Base-by-base conservation (phyloP, 2,888 invertebrate genomes). In the Phortica magna region DNA sequence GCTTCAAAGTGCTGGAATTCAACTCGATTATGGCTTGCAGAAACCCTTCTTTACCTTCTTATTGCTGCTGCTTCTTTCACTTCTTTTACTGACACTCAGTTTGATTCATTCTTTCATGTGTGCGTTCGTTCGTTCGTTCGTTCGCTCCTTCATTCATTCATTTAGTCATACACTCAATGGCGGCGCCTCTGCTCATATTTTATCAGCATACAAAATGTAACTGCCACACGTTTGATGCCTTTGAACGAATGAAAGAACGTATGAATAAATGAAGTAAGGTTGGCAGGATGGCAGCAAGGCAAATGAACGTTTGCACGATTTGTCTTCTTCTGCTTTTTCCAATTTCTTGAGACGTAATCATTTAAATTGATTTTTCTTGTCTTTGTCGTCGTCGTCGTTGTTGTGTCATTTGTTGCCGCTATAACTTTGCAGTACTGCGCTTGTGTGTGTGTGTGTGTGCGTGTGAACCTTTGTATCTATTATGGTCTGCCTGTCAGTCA, bases 281-380 rank as follows among this genome's bases (percentile, higher is more conserved):
- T 31, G 31, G 31, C 5, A 31, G 3, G n/a, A n/a, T n/a, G n/a
- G 31, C 5, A 31, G 31, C 5, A 31, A 48, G 48, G 9, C 14
- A 9, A 48, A 48, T 48, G 48, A 48, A 48, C 48, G 48, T 48
- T 71, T 31, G 61, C 78, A 83, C 88, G 83, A 82, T 88, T 88
- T 88, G 84, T 87, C 81, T 83, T 78, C 78, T 84, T 85, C 87
- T 85, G 14, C 7, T 61, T 61, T 65, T 71, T 55, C 53, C 70
- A 71, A 71, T 71, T 71, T 71, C 43, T 68, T 22, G 19, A 83
- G 82, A 85, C 81, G 87, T 82, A 85, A 88, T 87, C 85, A 88
- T 87, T 87, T 88, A 87, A 87, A 85, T 85, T 85, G 85, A 85
- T 87, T 85, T 85, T 85, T 84, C 85, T 85, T 85, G 88, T 81